A percentile compares a stretch with the other conserved stretches of the same genome.
Evolutionary conservation across 2,888 invertebrate genomes (phyloP).

Genomic region (Philereme vetulata): DNA sequence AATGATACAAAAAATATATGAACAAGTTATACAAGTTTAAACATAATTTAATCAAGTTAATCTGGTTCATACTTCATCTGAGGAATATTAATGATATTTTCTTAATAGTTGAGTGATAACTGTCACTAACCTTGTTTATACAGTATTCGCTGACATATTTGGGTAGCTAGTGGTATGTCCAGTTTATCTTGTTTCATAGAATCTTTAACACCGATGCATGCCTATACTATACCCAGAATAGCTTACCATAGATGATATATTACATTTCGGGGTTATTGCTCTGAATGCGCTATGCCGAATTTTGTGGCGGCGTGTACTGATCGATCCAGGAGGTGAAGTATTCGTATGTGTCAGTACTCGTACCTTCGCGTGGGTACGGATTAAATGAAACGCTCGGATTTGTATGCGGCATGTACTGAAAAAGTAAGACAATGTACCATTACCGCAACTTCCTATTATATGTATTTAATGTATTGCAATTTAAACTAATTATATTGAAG

Average conservation of each 20-base stretch:
- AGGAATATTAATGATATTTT: no score
- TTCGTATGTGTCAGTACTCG: constrained; percentile 3
- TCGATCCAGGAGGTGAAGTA: constrained; percentile 19
- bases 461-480: no score
- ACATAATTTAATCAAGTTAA: constrained; percentile 1
- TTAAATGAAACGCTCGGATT: constrained; percentile 21
- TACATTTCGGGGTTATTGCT: constrained; percentile 17
- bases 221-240: constrained; percentile 11
- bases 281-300: constrained; percentile 13
- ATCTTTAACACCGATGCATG: constrained; percentile 15
- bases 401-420: constrained; percentile 22
- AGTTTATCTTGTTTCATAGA: constrained; percentile 5
- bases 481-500: no score
- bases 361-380: constrained; percentile 23
- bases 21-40: no score
- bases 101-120: no score
- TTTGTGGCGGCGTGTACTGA: background rate
- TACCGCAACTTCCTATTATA: no score
- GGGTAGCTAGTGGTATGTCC: background rate
- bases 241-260: no score
- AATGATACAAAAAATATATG: no score
- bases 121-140: constrained; percentile 10
- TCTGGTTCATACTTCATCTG: background rate
- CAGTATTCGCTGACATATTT: background rate
- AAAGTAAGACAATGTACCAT: background rate